A percentile compares a stretch with the other conserved stretches of the same genome.
These are phyloP conservation scores for Threskiornis aethiopicus DNA, from an alignment of 2,797 vertebrate species.

Conservation along the genomic window DNA sequence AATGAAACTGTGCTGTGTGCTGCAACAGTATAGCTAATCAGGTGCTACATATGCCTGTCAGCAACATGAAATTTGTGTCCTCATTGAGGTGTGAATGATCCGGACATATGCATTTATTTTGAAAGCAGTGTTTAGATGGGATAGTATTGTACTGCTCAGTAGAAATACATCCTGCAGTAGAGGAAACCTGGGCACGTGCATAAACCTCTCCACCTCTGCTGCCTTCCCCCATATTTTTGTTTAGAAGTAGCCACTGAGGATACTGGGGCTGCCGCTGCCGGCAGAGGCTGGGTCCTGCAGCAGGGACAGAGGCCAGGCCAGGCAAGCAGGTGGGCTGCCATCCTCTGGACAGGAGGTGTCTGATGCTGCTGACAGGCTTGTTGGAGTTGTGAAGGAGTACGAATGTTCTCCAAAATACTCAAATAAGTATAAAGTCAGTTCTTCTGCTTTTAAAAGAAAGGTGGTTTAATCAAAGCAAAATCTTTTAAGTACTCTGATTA, in stretches of 20 bases:
- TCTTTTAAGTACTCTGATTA: background rate
- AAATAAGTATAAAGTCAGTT: background rate
- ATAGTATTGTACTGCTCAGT: background rate
- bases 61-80: background rate
- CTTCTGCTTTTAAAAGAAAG: background rate
- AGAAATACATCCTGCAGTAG: background rate
- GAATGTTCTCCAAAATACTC: background rate
- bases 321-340: background rate
- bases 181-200: background rate
- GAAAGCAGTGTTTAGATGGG: background rate
- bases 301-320: background rate
- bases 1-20: background rate
- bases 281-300: background rate
- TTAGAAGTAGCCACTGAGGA: background rate
- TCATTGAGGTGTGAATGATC: background rate
- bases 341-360: no score
- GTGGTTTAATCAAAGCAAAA: background rate
- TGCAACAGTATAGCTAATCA: background rate
- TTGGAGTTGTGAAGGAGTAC: background rate
- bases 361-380: background rate
- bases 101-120: background rate
- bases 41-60: background rate
- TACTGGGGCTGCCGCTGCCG: fast-evolving
- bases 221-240: background rate
- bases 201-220: background rate